A percentile compares a stretch with the other conserved stretches of the same genome.
These are phyloP conservation scores for Cephalopterus ornatus DNA, from an alignment of 2,113 vertebrate species.

Conservation along the genomic window DNA sequence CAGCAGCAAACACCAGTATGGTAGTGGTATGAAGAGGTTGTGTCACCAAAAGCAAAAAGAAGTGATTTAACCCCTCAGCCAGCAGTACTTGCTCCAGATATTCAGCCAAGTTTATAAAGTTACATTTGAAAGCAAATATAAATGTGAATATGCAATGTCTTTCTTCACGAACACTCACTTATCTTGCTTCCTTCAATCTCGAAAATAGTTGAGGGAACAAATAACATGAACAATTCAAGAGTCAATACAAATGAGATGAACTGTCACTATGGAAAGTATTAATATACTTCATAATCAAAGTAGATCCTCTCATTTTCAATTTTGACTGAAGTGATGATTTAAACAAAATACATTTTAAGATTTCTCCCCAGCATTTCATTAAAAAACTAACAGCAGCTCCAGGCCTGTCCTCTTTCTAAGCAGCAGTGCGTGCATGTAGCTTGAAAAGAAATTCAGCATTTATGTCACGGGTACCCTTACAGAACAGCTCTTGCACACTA, in stretches of 20 bases:
- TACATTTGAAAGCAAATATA: neutral
- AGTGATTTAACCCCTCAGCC: neutral
- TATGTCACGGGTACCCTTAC: fast-evolving
- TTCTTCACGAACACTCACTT: neutral
- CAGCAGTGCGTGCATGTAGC: neutral
- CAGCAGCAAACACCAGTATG: neutral
- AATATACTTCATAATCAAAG: neutral
- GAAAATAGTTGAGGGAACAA: neutral
- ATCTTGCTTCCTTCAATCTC: neutral
- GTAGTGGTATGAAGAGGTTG: neutral
- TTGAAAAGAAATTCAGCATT: neutral
- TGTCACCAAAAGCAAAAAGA: neutral
- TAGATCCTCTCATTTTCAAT: neutral
- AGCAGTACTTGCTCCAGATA: neutral
- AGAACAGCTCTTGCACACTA: neutral
- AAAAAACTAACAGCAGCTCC: neutral
- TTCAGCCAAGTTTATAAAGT: neutral
- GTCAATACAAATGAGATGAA: neutral
- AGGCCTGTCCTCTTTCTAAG: neutral
- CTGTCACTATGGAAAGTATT: neutral
- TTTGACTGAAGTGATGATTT: neutral
- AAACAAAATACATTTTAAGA: neutral
- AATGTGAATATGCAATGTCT: neutral
- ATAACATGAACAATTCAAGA: neutral
- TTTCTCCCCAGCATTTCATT: neutral